phyloP scores from a whole-genome alignment of 2,888 invertebrate species.

The Leptopilina myrica region DNA sequence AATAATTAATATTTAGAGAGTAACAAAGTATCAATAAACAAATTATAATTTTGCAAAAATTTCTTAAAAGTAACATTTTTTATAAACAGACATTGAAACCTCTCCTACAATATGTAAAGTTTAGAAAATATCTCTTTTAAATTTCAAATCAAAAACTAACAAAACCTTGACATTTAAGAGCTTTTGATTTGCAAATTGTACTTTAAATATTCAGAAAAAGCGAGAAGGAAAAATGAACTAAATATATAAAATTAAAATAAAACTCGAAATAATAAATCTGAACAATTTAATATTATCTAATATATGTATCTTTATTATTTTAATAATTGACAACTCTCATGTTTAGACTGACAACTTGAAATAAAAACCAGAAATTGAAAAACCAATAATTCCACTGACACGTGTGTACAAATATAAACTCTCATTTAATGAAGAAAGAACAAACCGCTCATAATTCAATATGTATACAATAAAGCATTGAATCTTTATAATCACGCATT shows the following conservation, averaged over 20 bases:
- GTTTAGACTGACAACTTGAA: neutral
- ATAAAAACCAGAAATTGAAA: neutral
- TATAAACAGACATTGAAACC: too few relatives aligned
- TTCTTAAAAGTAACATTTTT: too few relatives aligned
- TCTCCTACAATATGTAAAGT: neutral
- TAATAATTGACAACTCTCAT: neutral
- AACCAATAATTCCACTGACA: neutral
- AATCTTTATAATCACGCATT: neutral
- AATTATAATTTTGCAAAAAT: too few relatives aligned
- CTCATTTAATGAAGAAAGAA: neutral
- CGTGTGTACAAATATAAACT: neutral
- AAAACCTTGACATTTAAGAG: constrained; percentile 1
- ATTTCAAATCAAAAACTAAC: neutral
- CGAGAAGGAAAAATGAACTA: neutral
- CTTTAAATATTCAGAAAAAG: neutral
- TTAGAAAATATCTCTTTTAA: constrained; percentile 4
- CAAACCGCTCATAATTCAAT: neutral
- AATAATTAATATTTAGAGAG: too few relatives aligned
- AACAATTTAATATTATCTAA: too few relatives aligned
- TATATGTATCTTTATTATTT: too few relatives aligned
- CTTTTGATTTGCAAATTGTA: neutral
- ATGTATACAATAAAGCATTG: neutral
- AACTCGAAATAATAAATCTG: neutral
- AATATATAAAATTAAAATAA: neutral
- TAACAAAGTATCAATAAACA: too few relatives aligned